Base-by-base conservation (phyloP, 2,888 invertebrate genomes). In the Calameuta filiformis region DNA sequence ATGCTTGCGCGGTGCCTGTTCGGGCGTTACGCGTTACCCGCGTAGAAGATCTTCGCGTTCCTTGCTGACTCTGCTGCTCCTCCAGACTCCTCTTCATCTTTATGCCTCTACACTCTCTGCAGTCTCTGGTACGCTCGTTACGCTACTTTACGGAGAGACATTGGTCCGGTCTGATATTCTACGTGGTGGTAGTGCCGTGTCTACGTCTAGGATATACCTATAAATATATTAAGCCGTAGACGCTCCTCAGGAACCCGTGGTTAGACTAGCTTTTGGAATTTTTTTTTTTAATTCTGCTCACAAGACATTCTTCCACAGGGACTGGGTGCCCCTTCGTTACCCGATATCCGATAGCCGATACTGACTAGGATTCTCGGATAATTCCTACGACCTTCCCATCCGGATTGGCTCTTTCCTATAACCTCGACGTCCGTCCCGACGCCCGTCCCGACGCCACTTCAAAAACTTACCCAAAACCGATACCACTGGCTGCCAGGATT, bases 61-160 rank as follows among this genome's bases (percentile, higher is more conserved):
- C 37, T 75, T 76, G 83, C 82, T 82, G 83, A 85, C 82, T 86
- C 75, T 73, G 84, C 84, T 79, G 78, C 75, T 73, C 69, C 74
- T 68, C 73, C 73, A 68, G 68, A 68, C 76, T 73, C 78, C 78
- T 80, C 77, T 78, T 73, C 75, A 81, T 85, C 81, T 85, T 85
- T 83, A 85, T 84, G 80, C 77, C 77, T 79, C 75, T 77, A 40
- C 75, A 76, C 68, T 33, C 75, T 75, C 73, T 79, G 71, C 80
- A 9, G 56, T 56, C 56, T 23, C 56, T 23, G 56, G 56, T 75
- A 79, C 77, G 56, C 74, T 76, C 78, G 35, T 80, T 82, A 79
- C 73, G 56, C 75, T 69, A 73, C 30, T 75, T 83, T 75, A 79
- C 33, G 23, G 75, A 77, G 68, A 78, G 68, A 78, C 75, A 79